Evolutionary conservation across 2,888 invertebrate species (phyloP).

Genomic region (Rotaria macrura): DNA sequence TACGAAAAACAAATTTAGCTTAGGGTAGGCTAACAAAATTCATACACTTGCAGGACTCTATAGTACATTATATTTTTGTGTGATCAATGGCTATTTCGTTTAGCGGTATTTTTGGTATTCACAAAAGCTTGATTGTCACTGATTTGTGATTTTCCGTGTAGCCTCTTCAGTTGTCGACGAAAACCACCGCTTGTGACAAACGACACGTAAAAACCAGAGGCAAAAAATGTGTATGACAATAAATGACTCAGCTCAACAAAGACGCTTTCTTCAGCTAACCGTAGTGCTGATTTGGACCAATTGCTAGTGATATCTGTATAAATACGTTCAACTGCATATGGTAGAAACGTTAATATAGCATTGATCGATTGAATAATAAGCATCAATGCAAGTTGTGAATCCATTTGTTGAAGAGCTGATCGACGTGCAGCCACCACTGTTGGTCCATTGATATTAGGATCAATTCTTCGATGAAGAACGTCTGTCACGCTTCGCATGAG

Average conservation of each 20-base stretch:
- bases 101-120: too few relatives aligned
- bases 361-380: not conserved
- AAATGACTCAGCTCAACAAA: not conserved
- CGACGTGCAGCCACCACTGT: not conserved
- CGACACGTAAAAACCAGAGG: not conserved
- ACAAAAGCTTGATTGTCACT: too few relatives aligned
- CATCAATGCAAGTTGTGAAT: not conserved
- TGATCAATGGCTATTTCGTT: too few relatives aligned
- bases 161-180: not conserved
- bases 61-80: too few relatives aligned
- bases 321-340: not conserved
- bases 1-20: too few relatives aligned
- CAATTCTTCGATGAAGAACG: not conserved
- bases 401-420: not conserved
- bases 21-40: too few relatives aligned
- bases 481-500: not conserved
- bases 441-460: not conserved
- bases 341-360: not conserved
- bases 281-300: not conserved
- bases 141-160: too few relatives aligned
- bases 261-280: not conserved
- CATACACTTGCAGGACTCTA: too few relatives aligned
- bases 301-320: not conserved
- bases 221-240: not conserved
- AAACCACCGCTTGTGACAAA: not conserved